Conservation (phyloP, 2,797 vertebrate species). For the Eleutherodactylus coqui region DNA sequence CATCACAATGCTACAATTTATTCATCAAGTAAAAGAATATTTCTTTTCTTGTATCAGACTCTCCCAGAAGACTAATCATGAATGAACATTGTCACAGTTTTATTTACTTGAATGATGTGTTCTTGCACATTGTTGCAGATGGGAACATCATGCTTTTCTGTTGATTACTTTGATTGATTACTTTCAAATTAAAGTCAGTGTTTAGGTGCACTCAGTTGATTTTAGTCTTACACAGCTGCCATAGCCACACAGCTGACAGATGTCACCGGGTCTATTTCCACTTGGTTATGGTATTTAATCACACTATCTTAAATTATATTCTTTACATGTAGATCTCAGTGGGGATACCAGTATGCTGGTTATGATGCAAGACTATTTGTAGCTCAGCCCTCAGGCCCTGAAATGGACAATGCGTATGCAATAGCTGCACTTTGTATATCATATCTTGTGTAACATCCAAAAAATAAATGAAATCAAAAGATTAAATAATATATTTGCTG, state of each 20-base stretch:
- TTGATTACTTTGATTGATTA: constrained; percentile 64
- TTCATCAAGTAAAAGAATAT: constrained; percentile 56
- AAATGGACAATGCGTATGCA: neutral
- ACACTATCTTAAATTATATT: constrained; percentile 40
- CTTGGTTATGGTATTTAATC: constrained; percentile 52
- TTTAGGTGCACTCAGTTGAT: constrained; percentile 59
- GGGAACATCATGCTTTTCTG: constrained; percentile 55
- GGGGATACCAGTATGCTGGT: neutral
- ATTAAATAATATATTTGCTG: no score
- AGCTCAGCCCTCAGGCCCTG: constrained; percentile 25
- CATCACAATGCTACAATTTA: constrained; percentile 60
- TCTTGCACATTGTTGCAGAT: constrained; percentile 57
- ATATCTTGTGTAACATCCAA: neutral
- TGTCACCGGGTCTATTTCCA: constrained; percentile 56
- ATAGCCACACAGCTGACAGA: constrained; percentile 60
- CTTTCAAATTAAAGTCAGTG: constrained; percentile 61
- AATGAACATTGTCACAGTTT: constrained; percentile 62
- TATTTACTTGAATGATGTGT: constrained; percentile 62
- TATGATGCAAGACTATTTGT: constrained; percentile 12
- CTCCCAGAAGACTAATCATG: constrained; percentile 60
- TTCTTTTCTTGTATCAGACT: constrained; percentile 54
- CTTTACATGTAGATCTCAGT: constrained; percentile 31
- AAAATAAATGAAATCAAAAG: neutral
- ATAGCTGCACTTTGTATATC: neutral
- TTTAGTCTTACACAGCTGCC: constrained; percentile 58